Base-by-base conservation (phyloP, 2,888 invertebrate genomes). In the Ceriagrion tenellum region DNA sequence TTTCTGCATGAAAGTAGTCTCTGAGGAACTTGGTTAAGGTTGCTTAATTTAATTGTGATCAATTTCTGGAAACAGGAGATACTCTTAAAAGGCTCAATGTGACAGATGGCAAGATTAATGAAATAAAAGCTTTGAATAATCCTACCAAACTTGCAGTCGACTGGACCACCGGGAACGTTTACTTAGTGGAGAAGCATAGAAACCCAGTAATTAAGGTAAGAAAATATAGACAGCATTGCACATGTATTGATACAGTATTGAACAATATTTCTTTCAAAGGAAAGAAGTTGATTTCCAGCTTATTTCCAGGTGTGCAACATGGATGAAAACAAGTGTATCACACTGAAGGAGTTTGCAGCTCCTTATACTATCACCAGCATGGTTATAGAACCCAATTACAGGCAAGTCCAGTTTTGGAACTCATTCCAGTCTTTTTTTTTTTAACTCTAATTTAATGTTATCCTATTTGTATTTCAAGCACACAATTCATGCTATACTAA, bases 161-260 rank as follows among this genome's bases (percentile, higher is more conserved):
- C 96, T 98, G 98, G 98, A 97, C 98, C 55, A 98, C 98, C 0
- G 97, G 97, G 23, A 98, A 98, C 96, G 97, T 98, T 0, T 98
- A 98, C 96, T 98, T 98, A 96, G 97, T 97, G 95, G 97, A 98
- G 96, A 97, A 97, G 20, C 95, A 96, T 89, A 95, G 96, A 63
- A 95, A 95, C 6, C 95, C 96, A 30, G 95, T 95, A 0, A 96
- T 97, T 89, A 96, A 96, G 95, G 96, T 96, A 96, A 35, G 26
- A 40, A 89, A 88, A 40, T 0, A 26, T 40, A 40, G 40, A 23
- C 59, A 59, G 4, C 3, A 59, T 10, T 10, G 6, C 3, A 59
- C 4, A 59, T 8, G 59, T 20, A 20, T 20, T 59, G 18, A 47
- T 3, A 20, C 10, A 59, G 4, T 59, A 16, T 59, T 16, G 56